Conservation (phyloP, 2,113 vertebrate genomes). For the Taxidea taxus region DNA sequence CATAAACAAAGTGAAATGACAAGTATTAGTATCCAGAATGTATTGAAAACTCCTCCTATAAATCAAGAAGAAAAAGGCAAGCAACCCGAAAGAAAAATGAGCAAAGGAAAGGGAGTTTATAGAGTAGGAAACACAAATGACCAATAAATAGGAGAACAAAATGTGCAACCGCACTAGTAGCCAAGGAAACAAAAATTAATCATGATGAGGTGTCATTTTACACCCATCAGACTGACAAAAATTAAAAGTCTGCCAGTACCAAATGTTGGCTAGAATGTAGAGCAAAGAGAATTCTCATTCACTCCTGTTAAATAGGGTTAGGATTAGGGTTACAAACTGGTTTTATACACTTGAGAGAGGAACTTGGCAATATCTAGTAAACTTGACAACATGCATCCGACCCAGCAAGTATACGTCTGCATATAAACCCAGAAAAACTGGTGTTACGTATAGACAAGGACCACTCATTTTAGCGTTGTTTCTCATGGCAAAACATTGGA, state of each 20-base stretch:
- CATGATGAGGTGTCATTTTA: not conserved
- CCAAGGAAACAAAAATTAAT: slow-evolving; percentile 12
- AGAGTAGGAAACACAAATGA: not conserved
- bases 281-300: not conserved
- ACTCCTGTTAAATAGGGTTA: not conserved
- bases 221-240: not conserved
- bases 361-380: slow-evolving; percentile 19
- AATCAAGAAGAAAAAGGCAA: slow-evolving; percentile 26
- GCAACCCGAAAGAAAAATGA: not conserved
- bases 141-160: slow-evolving; percentile 8
- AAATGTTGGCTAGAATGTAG: not conserved
- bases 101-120: not conserved
- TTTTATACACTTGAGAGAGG: not conserved
- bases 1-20: not conserved
- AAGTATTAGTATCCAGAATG: not conserved
- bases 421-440: not conserved
- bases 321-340: not conserved
- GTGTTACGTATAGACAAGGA: not conserved
- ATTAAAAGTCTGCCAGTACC: not conserved
- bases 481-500: slow-evolving; percentile 16
- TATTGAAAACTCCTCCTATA: not conserved
- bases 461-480: not conserved
- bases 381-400: not conserved
- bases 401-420: not conserved
- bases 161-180: not conserved